phyloP scores from a whole-genome alignment of 2,113 vertebrate species.

The Beaufortia kweichowensis region DNA sequence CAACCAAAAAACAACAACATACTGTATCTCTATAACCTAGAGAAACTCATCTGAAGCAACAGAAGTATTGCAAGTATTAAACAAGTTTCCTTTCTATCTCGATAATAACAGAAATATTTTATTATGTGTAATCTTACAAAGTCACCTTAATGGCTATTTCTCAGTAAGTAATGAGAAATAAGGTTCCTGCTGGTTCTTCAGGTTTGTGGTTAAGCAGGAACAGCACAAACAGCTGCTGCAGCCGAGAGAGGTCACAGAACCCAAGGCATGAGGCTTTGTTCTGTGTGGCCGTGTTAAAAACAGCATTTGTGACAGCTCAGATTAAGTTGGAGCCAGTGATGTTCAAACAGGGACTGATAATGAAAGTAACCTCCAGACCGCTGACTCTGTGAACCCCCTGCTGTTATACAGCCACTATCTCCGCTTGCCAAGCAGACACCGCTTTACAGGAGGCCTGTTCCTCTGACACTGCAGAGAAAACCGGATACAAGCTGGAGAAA shows the following conservation, averaged over 20 bases:
- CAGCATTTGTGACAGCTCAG: constrained; percentile 55
- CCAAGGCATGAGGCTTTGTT: constrained; percentile 32
- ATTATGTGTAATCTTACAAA: no score
- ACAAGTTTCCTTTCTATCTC: no score
- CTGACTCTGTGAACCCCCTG: constrained; percentile 40
- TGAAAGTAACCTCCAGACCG: constrained; percentile 53
- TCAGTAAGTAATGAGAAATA: constrained; percentile 3
- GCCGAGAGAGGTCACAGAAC: constrained; percentile 12
- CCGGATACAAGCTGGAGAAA: constrained; percentile 17
- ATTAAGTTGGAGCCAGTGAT: constrained; percentile 52
- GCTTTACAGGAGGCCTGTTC: constrained; percentile 22
- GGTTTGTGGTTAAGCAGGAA: neutral
- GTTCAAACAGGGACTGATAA: constrained; percentile 49
- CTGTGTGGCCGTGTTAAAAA: constrained; percentile 53
- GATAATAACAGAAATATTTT: no score
- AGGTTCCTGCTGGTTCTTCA: constrained; percentile 13
- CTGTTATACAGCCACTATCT: constrained; percentile 38
- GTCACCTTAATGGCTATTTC: no score
- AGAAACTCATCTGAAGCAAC: no score
- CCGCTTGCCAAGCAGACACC: constrained; percentile 43
- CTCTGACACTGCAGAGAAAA: constrained; percentile 29
- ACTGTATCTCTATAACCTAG: no score
- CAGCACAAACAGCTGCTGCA: constrained; percentile 15
- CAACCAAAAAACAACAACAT: no score
- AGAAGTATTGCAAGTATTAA: no score